A percentile compares a stretch with the other conserved stretches of the same genome.
phyloP scores from a whole-genome alignment of 2,113 vertebrate genomes.

The Pseudolaguvia tuberculata region DNA sequence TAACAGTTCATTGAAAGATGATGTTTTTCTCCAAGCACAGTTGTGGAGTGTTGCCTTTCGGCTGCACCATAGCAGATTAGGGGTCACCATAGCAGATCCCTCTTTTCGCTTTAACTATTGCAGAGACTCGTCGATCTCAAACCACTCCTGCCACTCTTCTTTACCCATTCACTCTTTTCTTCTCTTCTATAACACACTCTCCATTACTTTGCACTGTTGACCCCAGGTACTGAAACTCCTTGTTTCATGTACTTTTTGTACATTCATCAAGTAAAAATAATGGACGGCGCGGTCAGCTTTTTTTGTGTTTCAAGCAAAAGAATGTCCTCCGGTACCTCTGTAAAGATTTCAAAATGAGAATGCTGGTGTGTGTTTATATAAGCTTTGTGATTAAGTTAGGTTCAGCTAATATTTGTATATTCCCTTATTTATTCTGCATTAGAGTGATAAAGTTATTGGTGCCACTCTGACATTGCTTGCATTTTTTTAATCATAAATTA shows the following conservation, averaged over 20 bases:
- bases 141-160: no score
- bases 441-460: slow-evolving; percentile 3
- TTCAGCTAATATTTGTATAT: not conserved
- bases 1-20: not conserved
- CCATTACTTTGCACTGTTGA: no score
- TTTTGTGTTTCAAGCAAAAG: not conserved
- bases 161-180: no score
- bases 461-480: not conserved
- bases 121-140: no score
- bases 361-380: slow-evolving; percentile 1
- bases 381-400: not conserved
- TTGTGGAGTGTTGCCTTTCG: slow-evolving; percentile 4
- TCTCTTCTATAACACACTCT: no score
- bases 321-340: not conserved
- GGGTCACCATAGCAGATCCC: no score
- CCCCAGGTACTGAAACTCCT: no score
- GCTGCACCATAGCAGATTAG: no score
- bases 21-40: not conserved
- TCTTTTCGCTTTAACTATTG: no score
- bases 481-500: not conserved
- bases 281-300: not conserved
- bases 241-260: no score
- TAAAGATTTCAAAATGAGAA: slow-evolving; percentile 3
- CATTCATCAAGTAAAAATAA: not conserved
- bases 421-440: not conserved